phyloP scores from a whole-genome alignment of 2,888 invertebrate species.

The Idaea straminata region DNA sequence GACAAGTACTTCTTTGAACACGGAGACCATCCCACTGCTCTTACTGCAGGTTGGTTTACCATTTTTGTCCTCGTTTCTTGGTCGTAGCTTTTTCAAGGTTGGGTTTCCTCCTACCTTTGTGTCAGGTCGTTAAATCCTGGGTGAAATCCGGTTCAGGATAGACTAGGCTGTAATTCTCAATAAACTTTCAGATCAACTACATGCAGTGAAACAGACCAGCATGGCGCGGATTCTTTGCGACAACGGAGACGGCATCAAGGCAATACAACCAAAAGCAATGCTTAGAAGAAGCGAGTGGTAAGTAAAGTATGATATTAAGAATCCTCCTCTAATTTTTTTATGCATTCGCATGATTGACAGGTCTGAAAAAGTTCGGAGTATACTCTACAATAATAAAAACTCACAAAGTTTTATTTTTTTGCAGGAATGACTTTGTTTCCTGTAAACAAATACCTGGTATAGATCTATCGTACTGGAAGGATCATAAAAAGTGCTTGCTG shows the following conservation, averaged over 20 bases:
- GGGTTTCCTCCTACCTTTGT: too few species aligned
- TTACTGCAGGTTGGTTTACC: conserved; percentile 32
- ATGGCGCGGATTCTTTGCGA: conserved; percentile 87
- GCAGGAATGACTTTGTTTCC: neutral
- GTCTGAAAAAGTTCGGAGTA: too few species aligned
- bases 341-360: too few species aligned
- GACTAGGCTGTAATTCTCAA: neutral
- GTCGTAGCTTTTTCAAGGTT: too few species aligned
- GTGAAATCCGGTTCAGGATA: too few species aligned
- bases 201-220: conserved; percentile 83
- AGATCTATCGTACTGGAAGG: neutral
- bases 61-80: too few species aligned
- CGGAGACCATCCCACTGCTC: conserved; percentile 33
- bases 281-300: conserved; percentile 29
- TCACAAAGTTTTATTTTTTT: neutral
- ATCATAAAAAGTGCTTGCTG: neutral
- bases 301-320: conserved; percentile 4
- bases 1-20: conserved; percentile 46
- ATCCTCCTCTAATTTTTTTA: too few species aligned
- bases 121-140: too few species aligned
- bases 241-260: conserved; percentile 81
- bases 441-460: neutral
- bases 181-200: conserved; percentile 31
- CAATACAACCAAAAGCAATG: conserved; percentile 57
- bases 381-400: neutral